Evolutionary conservation across 2,113 vertebrate genomes (phyloP).

Genomic region (Brachyhypopomus gauderio): DNA sequence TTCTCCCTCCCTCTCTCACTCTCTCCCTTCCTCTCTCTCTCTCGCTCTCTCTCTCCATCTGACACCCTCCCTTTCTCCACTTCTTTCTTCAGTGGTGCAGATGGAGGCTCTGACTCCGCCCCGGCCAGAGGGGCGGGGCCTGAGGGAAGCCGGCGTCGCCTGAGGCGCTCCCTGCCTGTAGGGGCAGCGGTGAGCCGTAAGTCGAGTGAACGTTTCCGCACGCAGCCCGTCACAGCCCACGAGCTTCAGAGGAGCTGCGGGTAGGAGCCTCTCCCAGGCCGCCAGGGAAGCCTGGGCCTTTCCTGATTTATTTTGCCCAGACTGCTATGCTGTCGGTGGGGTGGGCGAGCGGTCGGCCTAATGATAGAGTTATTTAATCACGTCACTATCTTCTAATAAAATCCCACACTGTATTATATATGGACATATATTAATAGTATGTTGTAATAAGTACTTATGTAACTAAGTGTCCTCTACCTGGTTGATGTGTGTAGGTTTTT

Average conservation of each 20-base stretch:
- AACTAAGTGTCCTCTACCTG: too few relatives aligned
- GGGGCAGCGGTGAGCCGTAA: slow-evolving; percentile 64
- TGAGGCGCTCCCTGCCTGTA: slow-evolving; percentile 67
- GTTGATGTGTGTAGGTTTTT: too few relatives aligned
- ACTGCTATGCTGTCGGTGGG: too few relatives aligned
- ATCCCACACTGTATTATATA: too few relatives aligned
- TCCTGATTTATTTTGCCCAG: not conserved
- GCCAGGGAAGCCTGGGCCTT: too few relatives aligned
- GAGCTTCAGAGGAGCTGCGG: slow-evolving; percentile 74
- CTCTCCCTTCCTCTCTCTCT: too few relatives aligned
- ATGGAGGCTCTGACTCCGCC: slow-evolving; percentile 51
- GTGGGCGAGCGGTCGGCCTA: too few relatives aligned
- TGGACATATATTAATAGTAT: too few relatives aligned
- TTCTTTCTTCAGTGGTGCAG: slow-evolving; percentile 46
- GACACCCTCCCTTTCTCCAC: not conserved
- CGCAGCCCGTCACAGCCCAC: slow-evolving; percentile 76
- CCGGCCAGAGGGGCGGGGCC: slow-evolving; percentile 54
- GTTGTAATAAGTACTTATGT: too few relatives aligned
- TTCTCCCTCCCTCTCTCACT: too few relatives aligned
- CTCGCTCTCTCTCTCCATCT: not conserved
- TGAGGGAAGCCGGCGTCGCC: slow-evolving; percentile 64
- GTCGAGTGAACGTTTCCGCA: slow-evolving; percentile 76
- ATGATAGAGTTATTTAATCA: too few relatives aligned
- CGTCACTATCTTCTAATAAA: too few relatives aligned
- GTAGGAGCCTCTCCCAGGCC: slow-evolving; percentile 58